Conservation (phyloP, 1,140 invertebrate species). For the Drosophila ironensis region DNA sequence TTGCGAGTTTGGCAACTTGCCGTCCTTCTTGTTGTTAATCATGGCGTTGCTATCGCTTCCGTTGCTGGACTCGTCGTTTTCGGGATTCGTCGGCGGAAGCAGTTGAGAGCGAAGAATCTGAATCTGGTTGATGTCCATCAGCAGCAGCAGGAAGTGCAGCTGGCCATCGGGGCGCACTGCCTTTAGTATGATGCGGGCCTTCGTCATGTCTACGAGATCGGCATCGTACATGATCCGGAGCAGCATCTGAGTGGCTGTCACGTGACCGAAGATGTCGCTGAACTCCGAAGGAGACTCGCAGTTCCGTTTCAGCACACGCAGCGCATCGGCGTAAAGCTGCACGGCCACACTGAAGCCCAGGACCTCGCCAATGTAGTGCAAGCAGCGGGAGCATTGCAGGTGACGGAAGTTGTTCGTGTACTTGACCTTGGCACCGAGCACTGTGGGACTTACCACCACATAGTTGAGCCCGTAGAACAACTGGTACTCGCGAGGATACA, state of each 20-base stretch:
- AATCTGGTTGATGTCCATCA: slow-evolving; percentile 7
- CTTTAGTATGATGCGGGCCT: slow-evolving; percentile 29
- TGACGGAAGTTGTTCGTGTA: background rate
- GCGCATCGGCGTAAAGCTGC: slow-evolving; percentile 29
- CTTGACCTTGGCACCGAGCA: background rate
- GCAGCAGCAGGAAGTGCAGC: slow-evolving; percentile 26
- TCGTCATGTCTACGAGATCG: slow-evolving; percentile 8
- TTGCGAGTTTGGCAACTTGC: too few species aligned
- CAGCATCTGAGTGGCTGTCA: slow-evolving; percentile 41
- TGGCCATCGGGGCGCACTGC: slow-evolving; percentile 46
- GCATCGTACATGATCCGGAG: slow-evolving; percentile 37
- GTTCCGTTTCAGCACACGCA: slow-evolving; percentile 4
- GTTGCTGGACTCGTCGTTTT: background rate
- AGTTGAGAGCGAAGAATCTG: slow-evolving; percentile 41
- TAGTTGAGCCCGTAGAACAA: slow-evolving; percentile 44
- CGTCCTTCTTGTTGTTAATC: too few species aligned
- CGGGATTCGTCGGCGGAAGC: background rate
- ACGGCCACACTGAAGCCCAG: slow-evolving; percentile 9
- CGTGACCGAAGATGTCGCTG: slow-evolving; percentile 21
- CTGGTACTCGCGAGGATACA: slow-evolving; percentile 1
- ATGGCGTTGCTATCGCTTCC: too few species aligned
- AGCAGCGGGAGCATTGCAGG: slow-evolving; percentile 33
- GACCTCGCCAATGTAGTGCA: slow-evolving; percentile 21
- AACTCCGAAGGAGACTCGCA: background rate
- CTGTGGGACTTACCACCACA: slow-evolving; percentile 9